Evolutionary conservation across 2,113 vertebrate genomes (phyloP), one percentile per base, ranked within the genome.

Genomic region (Pelodiscus sinensis): DNA sequence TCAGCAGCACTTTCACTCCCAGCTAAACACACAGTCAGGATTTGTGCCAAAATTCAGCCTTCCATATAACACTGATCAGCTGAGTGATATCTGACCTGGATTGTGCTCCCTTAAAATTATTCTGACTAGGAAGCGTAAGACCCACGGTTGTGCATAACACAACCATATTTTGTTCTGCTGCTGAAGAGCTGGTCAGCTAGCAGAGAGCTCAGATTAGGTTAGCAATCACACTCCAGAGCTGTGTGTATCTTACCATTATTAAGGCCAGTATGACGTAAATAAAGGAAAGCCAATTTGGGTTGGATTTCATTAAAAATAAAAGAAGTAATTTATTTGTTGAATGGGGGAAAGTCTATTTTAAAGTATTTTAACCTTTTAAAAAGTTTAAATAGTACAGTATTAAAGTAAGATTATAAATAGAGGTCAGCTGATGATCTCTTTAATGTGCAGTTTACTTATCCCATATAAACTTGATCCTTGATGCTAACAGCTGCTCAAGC

Each of bases 141-240:
- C 27, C 27, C 82, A 50, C 24, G 1, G 89, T 91, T 85, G 56
- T n/a, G 79, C 71, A 13, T 79, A 90, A 82, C 78, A 93, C 35
- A 79, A 57, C 60, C 24, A 31, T 87, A 0, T 84, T 94, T 85
- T 44, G 89, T 91, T 85, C 56, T n/a, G 87, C 35, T 80, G 78
- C 80, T 87, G 58, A 83, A 91, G 86, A 89, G 8, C 77, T 83
- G 79, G 77, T 85, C 89, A 91, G 86, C 91, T 90, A 91, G 92
- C 68, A 94, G 95, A 93, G 95, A 94, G 94, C 95, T 95, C 92
- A 85, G 88, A 73, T 73, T 89, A 62, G 90, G 86, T 94, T 65
- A 8, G n/a, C 84, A 44, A 11, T 57, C 75, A 50, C 75, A 10
- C 68, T 92, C 27, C 21, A n/a, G 82, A 22, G 65, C 1, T 1